Evolutionary conservation across 2,113 vertebrate genomes (phyloP), one percentile per base, ranked within the genome.

Genomic region (Leucopternis melanops): DNA sequence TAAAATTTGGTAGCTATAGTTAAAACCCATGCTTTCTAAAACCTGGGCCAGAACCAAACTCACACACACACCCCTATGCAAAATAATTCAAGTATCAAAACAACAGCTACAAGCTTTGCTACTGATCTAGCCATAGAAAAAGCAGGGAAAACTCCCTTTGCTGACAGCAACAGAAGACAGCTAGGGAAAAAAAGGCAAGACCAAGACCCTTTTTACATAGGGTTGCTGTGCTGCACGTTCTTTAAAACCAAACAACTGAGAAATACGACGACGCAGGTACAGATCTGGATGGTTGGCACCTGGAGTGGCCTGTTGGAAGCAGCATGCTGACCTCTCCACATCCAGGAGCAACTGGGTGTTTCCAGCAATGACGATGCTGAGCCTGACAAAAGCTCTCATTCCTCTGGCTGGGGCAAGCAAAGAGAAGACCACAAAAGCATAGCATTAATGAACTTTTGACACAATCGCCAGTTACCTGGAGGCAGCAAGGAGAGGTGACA

Each of bases 221-320:
- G 8, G 14, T 5, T 42, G 10, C 27, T 45, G 21, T 18, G 52
- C 44, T 49, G 23, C 17, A 2, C 2, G 38, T 34, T 69, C 44
- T 59, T 65, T 38, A 74, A n/a, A 71, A 55, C n/a, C 7, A 50
- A 18, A n/a, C 34, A 58, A 34, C 3, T 13, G 57, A 18, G 44
- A 47, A 79, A 67, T 18, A 50, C 26, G 40, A 29, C 8, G 8
- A 13, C 1, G 2, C 17, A 47, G 34, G 38, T 22, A 54, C 16
- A 36, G 38, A 22, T 40, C 2, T 1, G 29, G 16, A 69, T 0
- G 8, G 13, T 16, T 1, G 2, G 42, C 49, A 62, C 31, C 27
- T 15, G 50, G 44, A 59, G 26, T 11, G 19, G 16, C 27, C 47
- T 27, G 34, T 11, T 32, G 25, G 67, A 69, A 80, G 38, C 31